phyloP scores from a whole-genome alignment of 2,888 invertebrate species.

The Beris morrisii region DNA sequence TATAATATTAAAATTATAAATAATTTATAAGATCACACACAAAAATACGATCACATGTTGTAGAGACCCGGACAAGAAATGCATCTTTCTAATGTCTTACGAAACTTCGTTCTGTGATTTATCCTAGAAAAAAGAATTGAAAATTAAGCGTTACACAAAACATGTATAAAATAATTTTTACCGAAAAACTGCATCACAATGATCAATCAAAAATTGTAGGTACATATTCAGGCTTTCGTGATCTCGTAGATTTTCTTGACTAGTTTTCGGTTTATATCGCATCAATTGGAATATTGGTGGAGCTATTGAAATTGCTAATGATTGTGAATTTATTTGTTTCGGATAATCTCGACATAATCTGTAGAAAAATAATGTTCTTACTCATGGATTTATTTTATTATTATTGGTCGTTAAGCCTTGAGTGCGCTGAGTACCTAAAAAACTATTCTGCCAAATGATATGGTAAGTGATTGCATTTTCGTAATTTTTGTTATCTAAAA shows the following conservation, averaged over 20 bases:
- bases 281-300: slow-evolving; percentile 18
- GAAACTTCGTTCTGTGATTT: slow-evolving; percentile 21
- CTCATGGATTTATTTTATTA: too few relatives aligned
- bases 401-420: too few relatives aligned
- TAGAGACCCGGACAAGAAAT: slow-evolving; percentile 25
- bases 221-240: slow-evolving; percentile 39
- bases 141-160: neutral
- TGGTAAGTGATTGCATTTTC: too few relatives aligned
- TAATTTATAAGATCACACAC: too few relatives aligned
- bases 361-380: neutral
- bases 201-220: slow-evolving; percentile 52
- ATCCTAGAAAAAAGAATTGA: slow-evolving; percentile 5
- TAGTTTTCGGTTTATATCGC: slow-evolving; percentile 17
- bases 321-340: slow-evolving; percentile 7
- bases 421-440: too few relatives aligned
- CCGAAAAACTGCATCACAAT: slow-evolving; percentile 52
- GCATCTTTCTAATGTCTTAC: slow-evolving; percentile 24
- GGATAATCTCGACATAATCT: slow-evolving; percentile 26
- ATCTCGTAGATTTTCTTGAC: slow-evolving; percentile 25
- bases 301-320: slow-evolving; percentile 12
- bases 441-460: too few relatives aligned
- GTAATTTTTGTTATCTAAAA: too few relatives aligned
- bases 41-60: slow-evolving; percentile 9
- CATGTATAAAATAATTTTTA: slow-evolving; percentile 39
- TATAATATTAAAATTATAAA: too few relatives aligned